phyloP scores from a whole-genome alignment of 2,113 vertebrate species.

The Pycnonotus jocosus region DNA sequence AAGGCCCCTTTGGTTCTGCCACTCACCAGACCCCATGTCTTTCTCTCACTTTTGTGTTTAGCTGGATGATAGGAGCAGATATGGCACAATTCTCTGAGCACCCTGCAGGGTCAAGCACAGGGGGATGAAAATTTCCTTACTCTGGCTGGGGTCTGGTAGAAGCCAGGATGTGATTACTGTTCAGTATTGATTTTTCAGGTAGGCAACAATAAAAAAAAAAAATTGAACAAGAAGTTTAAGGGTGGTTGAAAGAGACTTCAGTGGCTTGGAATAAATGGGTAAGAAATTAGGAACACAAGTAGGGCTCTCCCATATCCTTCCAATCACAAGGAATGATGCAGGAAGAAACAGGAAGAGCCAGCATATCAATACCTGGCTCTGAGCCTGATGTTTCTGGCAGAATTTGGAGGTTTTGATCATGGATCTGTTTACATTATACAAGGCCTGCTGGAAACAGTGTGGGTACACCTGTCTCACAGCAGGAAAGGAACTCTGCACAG shows the following conservation, averaged over 20 bases:
- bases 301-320: neutral
- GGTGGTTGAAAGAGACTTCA: neutral
- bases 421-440: neutral
- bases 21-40: neutral
- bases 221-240: neutral
- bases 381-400: neutral
- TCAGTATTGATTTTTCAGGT: neutral
- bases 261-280: neutral
- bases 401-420: neutral
- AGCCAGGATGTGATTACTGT: neutral
- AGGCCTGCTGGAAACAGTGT: neutral
- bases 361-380: neutral
- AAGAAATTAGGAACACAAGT: neutral
- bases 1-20: neutral
- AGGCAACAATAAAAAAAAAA: neutral
- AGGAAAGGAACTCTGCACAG: neutral
- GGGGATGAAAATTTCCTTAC: neutral
- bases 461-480: neutral
- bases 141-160: neutral
- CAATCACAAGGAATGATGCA: neutral
- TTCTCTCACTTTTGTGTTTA: neutral
- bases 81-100: neutral
- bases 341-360: neutral
- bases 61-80: neutral
- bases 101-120: too few relatives aligned